A percentile compares a stretch with the other conserved stretches of the same genome.
Evolutionary conservation across 2,888 invertebrate genomes (phyloP).

Genomic region (Pogonocherus hispidulus): DNA sequence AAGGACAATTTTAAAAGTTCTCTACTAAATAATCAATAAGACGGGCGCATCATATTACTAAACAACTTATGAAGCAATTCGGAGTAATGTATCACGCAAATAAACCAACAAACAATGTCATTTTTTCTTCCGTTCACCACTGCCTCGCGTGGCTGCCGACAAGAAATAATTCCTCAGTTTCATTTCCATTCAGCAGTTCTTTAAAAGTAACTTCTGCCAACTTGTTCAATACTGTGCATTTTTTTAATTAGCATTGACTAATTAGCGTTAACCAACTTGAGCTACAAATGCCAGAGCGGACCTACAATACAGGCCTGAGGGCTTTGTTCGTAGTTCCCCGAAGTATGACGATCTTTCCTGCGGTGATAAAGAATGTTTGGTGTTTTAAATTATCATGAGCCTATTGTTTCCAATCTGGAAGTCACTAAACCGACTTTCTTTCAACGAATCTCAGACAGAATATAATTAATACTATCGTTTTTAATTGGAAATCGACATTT

Average conservation of each 20-base stretch:
- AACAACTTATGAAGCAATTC: no score
- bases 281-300: slow-evolving; percentile 56
- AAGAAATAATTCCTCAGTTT: slow-evolving; percentile 43
- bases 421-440: not conserved
- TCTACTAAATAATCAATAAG: no score
- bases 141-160: not conserved
- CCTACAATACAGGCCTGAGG: slow-evolving; percentile 54
- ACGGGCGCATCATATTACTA: no score
- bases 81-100: no score
- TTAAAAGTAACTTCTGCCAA: slow-evolving; percentile 46
- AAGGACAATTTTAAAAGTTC: no score
- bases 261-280: slow-evolving; percentile 60
- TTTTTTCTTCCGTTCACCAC: not conserved
- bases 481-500: no score
- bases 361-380: slow-evolving; percentile 46
- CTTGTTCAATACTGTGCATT: slow-evolving; percentile 53
- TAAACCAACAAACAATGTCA: not conserved
- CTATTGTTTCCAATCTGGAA: slow-evolving; percentile 12
- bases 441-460: not conserved
- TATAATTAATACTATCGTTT: no score
- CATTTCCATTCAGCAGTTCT: slow-evolving; percentile 43
- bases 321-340: slow-evolving; percentile 54
- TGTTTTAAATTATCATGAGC: slow-evolving; percentile 45
- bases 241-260: slow-evolving; percentile 62
- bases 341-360: slow-evolving; percentile 54